Conservation (phyloP, 2,113 vertebrate species). For the Onychostoma macrolepis region DNA sequence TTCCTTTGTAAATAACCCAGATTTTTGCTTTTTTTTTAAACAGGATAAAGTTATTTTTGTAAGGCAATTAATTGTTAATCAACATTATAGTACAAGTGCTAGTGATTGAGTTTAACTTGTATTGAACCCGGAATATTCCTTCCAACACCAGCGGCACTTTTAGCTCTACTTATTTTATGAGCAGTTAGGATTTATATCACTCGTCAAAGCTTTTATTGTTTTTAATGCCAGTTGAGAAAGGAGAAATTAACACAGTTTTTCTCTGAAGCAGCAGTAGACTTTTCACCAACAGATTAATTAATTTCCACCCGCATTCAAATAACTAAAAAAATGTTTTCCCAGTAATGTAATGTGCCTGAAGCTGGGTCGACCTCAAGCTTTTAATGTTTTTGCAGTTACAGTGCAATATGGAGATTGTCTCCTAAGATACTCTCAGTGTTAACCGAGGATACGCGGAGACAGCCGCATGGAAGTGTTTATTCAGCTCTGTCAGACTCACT, state of each 20-base stretch:
- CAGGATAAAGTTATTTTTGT: not conserved
- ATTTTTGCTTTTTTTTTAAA: not conserved
- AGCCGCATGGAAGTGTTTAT: conserved; percentile 52
- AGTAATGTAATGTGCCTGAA: conserved; percentile 15
- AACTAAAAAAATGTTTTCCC: conserved; percentile 13
- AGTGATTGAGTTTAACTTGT: not conserved
- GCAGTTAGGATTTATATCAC: conserved; percentile 3
- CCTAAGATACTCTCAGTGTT: conserved; percentile 19
- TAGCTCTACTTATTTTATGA: not conserved
- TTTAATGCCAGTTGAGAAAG: conserved; percentile 11
- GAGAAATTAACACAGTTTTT: not conserved
- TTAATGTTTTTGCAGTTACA: conserved; percentile 27
- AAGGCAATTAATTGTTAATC: not conserved
- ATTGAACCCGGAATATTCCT: not conserved
- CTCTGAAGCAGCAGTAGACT: not conserved
- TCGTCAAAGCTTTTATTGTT: conserved; percentile 3
- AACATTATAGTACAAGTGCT: not conserved
- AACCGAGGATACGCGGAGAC: conserved; percentile 28
- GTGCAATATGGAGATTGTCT: conserved; percentile 37
- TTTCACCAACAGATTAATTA: conserved; percentile 24
- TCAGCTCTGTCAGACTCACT: conserved; percentile 53
- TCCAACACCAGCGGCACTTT: not conserved
- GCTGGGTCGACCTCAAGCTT: conserved; percentile 27
- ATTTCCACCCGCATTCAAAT: not conserved
- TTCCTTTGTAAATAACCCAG: not conserved